A percentile compares a stretch with the other conserved stretches of the same genome.
Evolutionary conservation across 2,113 vertebrate genomes (phyloP).

Genomic region (Sus scrofa): T2T-Sscrofa CM000816.6:73376001-73376500

Average conservation of each 20-base stretch:
- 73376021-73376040: background rate
- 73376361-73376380: background rate
- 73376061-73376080: background rate
- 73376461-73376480: background rate
- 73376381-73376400: background rate
- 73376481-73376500: background rate
- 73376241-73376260: background rate
- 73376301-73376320: slow-evolving; percentile 9
- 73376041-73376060: background rate
- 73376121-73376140: background rate
- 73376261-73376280: slow-evolving; percentile 10
- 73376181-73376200: background rate
- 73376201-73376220: background rate
- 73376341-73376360: background rate
- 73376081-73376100: background rate
- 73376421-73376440: background rate
- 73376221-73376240: background rate
- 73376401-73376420: background rate
- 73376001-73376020: slow-evolving; percentile 44
- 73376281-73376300: background rate
- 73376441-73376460: background rate
- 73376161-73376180: background rate
- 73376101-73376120: background rate
- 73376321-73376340: background rate
- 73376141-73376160: background rate